Percentiles rank a stretch among this genome's conserved stretches.
Evolutionary conservation across 1,140 invertebrate genomes (phyloP).

Genomic region (Homarus americanus): DNA sequence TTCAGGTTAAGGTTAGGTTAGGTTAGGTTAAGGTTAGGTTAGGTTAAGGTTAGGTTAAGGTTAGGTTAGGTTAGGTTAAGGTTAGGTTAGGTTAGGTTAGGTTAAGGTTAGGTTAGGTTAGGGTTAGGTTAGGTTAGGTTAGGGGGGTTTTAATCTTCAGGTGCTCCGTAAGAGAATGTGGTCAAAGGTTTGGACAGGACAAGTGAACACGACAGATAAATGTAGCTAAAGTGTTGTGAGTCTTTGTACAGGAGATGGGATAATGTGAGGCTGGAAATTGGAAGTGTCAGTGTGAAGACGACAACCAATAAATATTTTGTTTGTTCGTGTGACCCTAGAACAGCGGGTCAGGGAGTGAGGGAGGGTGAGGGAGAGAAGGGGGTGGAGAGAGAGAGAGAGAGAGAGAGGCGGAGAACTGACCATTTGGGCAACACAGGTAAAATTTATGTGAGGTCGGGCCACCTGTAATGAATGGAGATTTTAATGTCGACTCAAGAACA

Average conservation of each 20-base stretch:
- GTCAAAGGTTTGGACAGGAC: not conserved
- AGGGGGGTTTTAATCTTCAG: no score
- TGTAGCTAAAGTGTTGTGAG: conserved; percentile 49
- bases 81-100: no score
- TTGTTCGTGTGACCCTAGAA: conserved; percentile 28
- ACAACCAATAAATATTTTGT: conserved; percentile 48
- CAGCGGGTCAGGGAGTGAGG: not conserved
- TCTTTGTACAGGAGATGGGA: conserved; percentile 55
- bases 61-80: no score
- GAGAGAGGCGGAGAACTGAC: not conserved
- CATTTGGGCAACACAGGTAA: not conserved
- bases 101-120: no score
- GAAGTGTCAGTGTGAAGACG: conserved; percentile 36
- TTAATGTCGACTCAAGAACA: not conserved
- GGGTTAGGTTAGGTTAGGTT: no score
- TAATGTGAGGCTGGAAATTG: conserved; percentile 52
- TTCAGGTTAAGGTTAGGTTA: no score
- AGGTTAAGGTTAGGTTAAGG: no score
- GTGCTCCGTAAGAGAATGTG: no score
- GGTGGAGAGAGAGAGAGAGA: not conserved
- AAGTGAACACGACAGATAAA: conserved; percentile 41
- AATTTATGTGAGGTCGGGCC: not conserved
- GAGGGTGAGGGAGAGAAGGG: not conserved
- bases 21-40: no score
- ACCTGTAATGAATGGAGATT: conserved; percentile 12